phyloP scores from a whole-genome alignment of 2,797 vertebrate genomes.

The Epinephelus awoara region DNA sequence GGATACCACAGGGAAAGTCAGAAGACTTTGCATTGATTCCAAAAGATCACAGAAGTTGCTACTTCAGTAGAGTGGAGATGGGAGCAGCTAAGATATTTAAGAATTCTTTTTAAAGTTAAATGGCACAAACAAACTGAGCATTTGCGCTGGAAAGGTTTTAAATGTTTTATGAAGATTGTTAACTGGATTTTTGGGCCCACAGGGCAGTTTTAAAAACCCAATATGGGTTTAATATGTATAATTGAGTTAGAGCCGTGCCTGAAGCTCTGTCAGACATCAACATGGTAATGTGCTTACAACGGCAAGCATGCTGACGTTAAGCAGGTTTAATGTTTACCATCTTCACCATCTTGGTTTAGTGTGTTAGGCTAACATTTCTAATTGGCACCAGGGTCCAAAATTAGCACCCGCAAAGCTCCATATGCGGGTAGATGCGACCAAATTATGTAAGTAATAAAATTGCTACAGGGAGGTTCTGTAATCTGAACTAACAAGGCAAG shows the following conservation, averaged over 20 bases:
- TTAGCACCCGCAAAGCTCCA: too few relatives aligned
- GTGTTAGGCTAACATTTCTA: background rate
- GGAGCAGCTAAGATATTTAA: constrained; percentile 1
- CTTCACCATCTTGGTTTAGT: background rate
- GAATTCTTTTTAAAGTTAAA: background rate
- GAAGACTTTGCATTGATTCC: background rate
- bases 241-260: background rate
- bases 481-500: too few relatives aligned
- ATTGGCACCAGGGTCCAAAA: background rate
- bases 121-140: background rate
- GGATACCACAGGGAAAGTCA: background rate
- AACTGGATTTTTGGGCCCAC: background rate
- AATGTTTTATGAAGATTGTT: constrained; percentile 25
- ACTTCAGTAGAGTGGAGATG: background rate
- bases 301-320: background rate
- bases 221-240: background rate
- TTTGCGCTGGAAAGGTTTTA: background rate
- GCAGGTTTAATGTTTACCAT: background rate
- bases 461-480: too few relatives aligned
- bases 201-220: background rate
- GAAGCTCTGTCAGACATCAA: background rate
- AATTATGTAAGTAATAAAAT: too few relatives aligned
- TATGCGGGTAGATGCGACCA: too few relatives aligned
- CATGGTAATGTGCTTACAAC: background rate
- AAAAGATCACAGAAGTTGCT: background rate